Conservation (phyloP, 2,888 invertebrate species). For the Branchellion lobata region DNA sequence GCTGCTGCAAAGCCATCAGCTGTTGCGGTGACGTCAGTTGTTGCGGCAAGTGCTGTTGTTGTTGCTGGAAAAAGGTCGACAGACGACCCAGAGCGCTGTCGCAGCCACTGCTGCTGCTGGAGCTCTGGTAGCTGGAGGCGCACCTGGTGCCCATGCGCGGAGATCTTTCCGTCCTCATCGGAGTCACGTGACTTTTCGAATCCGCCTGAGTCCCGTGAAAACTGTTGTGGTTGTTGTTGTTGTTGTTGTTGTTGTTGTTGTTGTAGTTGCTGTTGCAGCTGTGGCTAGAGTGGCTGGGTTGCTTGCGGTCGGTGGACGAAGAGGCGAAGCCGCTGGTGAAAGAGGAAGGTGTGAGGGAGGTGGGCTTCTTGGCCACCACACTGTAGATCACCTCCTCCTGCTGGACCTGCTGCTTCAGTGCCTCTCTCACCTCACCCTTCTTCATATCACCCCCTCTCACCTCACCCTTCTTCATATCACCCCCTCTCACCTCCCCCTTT, state of each 20-base stretch:
- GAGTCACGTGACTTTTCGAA: conserved; percentile 58
- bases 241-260: conserved; percentile 1
- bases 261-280: conserved; percentile 62
- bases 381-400: conserved; percentile 6
- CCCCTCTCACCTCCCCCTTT: background rate
- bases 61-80: conserved; percentile 63
- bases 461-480: background rate
- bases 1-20: conserved; percentile 60
- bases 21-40: too few relatives aligned
- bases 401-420: too few relatives aligned
- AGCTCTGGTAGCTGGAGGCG: conserved; percentile 66
- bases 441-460: background rate
- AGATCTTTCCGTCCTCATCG: conserved; percentile 10
- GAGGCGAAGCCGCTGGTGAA: conserved; percentile 24
- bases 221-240: conserved; percentile 43
- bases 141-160: conserved; percentile 32
- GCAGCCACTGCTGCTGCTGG: conserved; percentile 48
- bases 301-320: background rate
- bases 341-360: conserved; percentile 15
- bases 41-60: conserved; percentile 72
- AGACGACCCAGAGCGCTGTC: conserved; percentile 61
- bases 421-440: background rate
- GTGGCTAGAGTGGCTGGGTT: background rate
- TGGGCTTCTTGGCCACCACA: background rate
- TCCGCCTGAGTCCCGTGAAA: conserved; percentile 72